A percentile compares a stretch with the other conserved stretches of the same genome.
phyloP scores from a whole-genome alignment of 2,113 vertebrate species.

The Puntigrus tetrazona region DNA sequence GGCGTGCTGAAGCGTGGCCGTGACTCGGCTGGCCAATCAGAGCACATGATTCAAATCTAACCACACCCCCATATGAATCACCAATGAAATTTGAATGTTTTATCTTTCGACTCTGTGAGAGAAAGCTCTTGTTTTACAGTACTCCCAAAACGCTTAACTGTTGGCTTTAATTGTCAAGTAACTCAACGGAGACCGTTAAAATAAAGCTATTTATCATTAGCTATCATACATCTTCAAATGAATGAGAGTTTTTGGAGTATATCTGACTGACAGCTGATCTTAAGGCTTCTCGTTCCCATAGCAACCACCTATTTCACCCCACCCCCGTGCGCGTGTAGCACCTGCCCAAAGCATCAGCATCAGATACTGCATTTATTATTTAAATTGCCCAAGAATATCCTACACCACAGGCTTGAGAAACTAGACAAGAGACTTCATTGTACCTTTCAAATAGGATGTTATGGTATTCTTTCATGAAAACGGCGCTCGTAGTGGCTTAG shows the following conservation, averaged over 20 bases:
- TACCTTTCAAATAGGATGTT: neutral
- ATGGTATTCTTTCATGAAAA: neutral
- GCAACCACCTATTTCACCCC: constrained; percentile 57
- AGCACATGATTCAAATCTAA: constrained; percentile 69
- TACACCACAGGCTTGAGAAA: neutral
- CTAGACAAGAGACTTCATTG: constrained; percentile 3
- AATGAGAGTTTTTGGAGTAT: neutral
- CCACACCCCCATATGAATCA: constrained; percentile 61
- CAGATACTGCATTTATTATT: constrained; percentile 62
- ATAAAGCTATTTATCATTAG: neutral
- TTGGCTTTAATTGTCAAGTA: neutral
- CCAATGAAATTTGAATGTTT: constrained; percentile 75
- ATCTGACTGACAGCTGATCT: neutral
- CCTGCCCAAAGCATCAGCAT: constrained; percentile 28
- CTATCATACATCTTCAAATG: neutral
- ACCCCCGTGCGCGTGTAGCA: constrained; percentile 37
- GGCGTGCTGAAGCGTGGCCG: neutral
- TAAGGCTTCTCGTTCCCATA: constrained; percentile 10
- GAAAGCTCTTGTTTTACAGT: neutral
- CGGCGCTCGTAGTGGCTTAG: too few relatives aligned
- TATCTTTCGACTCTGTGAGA: neutral
- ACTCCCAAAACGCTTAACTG: neutral
- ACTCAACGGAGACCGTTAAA: neutral
- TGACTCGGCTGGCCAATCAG: constrained; percentile 63
- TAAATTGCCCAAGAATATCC: constrained; percentile 18